These are phyloP conservation scores for Notolabrus celidotus DNA, from an alignment of 2,797 vertebrate species.

Conservation along the genomic window DNA sequence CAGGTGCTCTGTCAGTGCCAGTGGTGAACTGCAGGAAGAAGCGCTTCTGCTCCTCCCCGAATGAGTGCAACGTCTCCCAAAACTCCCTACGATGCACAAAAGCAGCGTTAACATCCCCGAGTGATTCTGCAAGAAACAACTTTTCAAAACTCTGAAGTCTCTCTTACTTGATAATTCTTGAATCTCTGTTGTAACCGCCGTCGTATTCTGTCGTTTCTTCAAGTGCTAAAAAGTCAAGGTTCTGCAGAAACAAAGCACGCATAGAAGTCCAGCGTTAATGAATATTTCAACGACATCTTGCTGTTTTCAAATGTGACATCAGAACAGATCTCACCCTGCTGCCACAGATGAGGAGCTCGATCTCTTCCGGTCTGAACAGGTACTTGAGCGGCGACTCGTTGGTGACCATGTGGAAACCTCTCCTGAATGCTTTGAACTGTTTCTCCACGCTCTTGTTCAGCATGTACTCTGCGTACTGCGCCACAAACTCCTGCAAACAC, in stretches of 20 bases:
- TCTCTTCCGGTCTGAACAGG: conserved; percentile 98
- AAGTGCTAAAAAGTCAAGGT: conserved; percentile 97
- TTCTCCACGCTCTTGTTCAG: conserved; percentile 99
- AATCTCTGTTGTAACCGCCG: conserved; percentile 97
- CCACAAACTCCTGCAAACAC: conserved; percentile 93
- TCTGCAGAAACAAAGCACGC: conserved; percentile 80
- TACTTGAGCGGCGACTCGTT: conserved; percentile 99
- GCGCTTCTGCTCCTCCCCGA: conserved; percentile 97
- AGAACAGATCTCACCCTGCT: conserved; percentile 87
- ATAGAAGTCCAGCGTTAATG: too few species aligned
- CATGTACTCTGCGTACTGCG: conserved; percentile 97
- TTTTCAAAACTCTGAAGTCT: neutral
- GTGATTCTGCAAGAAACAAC: neutral
- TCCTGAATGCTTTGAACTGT: conserved; percentile 98
- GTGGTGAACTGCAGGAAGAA: conserved; percentile 99
- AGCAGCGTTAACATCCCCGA: too few species aligned
- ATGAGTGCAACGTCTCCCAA: conserved; percentile 98
- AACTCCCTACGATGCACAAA: conserved; percentile 87
- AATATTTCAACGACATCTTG: too few species aligned
- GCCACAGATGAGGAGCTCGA: conserved; percentile 98
- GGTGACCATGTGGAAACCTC: conserved; percentile 99
- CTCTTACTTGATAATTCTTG: conserved; percentile 94
- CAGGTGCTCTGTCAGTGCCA: conserved; percentile 97
- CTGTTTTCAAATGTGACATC: too few species aligned
- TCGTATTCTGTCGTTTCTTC: conserved; percentile 99